phyloP scores from a whole-genome alignment of 2,797 vertebrate genomes.

The Chelonia mydas region DNA sequence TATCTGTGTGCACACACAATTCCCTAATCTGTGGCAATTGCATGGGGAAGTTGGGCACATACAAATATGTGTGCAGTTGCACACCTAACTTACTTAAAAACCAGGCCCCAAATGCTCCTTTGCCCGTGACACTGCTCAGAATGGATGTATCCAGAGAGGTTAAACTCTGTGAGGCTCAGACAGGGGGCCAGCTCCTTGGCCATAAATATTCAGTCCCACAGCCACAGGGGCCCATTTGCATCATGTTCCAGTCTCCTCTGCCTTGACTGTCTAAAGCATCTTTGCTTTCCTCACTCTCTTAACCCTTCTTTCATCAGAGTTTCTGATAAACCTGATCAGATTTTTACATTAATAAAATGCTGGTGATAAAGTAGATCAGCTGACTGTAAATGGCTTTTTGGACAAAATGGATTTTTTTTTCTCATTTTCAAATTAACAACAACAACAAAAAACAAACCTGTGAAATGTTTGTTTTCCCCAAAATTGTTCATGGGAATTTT shows the following conservation, averaged over 20 bases:
- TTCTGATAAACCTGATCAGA: neutral
- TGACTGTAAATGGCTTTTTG: neutral
- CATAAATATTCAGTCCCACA: constrained; percentile 18
- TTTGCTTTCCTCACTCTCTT: neutral
- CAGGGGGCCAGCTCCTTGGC: constrained; percentile 13
- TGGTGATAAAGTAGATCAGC: neutral
- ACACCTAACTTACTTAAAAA: neutral
- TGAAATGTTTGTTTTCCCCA: neutral
- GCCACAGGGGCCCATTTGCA: neutral
- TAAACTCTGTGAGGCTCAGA: neutral
- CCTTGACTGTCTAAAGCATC: neutral
- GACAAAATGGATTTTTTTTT: neutral
- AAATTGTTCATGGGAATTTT: neutral
- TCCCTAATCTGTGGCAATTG: neutral
- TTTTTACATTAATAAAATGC: neutral
- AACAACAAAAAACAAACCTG: neutral
- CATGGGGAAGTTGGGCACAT: neutral
- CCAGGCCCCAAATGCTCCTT: neutral
- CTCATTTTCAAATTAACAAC: neutral
- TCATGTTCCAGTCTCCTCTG: neutral
- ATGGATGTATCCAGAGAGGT: neutral
- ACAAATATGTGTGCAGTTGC: neutral
- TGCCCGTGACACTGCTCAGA: neutral
- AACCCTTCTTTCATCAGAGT: neutral
- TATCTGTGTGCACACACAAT: neutral